These are phyloP conservation scores for Apantesis nais DNA, from an alignment of 2,888 invertebrate species.

Conservation along the genomic window DNA sequence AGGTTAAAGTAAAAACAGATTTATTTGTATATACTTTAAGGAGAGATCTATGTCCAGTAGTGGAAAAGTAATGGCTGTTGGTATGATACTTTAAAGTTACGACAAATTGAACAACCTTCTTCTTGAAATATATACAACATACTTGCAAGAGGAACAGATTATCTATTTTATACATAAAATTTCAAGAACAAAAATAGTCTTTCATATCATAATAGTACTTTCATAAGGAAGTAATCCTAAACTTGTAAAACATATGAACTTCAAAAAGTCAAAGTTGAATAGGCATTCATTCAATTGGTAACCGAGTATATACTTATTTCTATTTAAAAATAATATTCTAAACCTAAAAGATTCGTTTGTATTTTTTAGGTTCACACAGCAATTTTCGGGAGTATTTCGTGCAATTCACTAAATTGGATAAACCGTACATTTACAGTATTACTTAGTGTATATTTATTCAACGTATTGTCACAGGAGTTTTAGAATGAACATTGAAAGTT, in stretches of 20 bases:
- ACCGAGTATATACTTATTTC: background rate
- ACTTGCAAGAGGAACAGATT: background rate
- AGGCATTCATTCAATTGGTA: background rate
- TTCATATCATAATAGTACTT: background rate
- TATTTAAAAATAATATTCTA: background rate
- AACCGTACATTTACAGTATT: conserved; percentile 32
- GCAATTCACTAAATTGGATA: conserved; percentile 30
- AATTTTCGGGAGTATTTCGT: conserved; percentile 17
- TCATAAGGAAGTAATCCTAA: background rate
- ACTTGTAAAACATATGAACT: background rate
- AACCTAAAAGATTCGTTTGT: background rate
- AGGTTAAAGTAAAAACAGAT: background rate
- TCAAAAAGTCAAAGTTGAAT: background rate
- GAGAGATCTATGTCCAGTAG: no score
- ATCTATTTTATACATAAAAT: background rate
- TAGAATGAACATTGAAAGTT: background rate
- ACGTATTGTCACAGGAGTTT: conserved; percentile 7
- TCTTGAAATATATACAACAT: background rate
- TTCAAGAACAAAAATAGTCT: background rate
- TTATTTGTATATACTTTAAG: background rate
- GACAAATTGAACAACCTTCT: background rate
- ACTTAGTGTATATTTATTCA: conserved; percentile 25
- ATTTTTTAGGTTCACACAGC: conserved; percentile 16
- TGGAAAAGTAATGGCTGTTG: no score
- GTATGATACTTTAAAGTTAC: no score